phyloP scores from a whole-genome alignment of 1,140 invertebrate genomes.

The Batillaria attramentaria region DNA sequence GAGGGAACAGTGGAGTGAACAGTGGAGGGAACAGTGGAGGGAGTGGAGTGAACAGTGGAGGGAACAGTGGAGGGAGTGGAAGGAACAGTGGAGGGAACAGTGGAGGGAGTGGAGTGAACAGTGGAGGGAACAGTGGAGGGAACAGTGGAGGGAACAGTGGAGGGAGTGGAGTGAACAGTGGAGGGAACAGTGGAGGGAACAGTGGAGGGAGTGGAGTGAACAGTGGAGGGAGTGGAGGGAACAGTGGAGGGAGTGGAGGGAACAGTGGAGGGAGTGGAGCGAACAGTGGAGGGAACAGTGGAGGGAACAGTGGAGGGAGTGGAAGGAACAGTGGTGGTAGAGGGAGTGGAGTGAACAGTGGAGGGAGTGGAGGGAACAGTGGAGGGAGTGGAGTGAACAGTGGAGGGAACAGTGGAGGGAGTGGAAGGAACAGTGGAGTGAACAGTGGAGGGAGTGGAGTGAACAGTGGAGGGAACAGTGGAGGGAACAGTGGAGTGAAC shows the following conservation, averaged over 20 bases:
- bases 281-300: not conserved
- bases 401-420: not conserved
- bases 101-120: no score
- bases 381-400: not conserved
- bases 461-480: not conserved
- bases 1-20: not conserved
- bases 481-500: not conserved
- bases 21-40: not conserved
- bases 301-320: not conserved
- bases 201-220: not conserved
- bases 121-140: not conserved
- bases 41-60: not conserved
- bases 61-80: not conserved
- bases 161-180: not conserved
- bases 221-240: not conserved
- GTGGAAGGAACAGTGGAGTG: no score
- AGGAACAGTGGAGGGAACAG: no score
- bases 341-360: no score
- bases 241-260: no score
- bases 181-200: no score
- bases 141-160: not conserved
- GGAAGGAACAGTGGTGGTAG: not conserved
- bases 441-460: no score
- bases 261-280: no score
- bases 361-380: no score